These are phyloP conservation scores for Cylas formicarius DNA, from an alignment of 1,140 invertebrate species.

Conservation along the genomic window DNA sequence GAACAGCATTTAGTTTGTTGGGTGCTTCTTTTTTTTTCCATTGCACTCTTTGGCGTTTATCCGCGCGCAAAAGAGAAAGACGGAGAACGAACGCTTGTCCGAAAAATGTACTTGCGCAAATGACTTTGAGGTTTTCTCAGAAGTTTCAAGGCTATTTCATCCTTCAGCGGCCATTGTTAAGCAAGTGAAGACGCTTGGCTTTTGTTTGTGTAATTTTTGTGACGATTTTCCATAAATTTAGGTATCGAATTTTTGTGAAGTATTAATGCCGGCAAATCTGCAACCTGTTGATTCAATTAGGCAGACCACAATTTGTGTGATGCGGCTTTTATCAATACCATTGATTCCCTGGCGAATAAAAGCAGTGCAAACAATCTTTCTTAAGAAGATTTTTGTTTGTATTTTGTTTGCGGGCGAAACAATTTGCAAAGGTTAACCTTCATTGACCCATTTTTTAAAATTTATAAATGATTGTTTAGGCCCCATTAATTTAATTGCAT, in stretches of 20 bases:
- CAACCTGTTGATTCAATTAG: conserved; percentile 27
- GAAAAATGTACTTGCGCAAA: conserved; percentile 28
- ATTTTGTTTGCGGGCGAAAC: conserved; percentile 22
- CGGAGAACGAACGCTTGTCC: conserved; percentile 14
- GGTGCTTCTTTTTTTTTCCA: conserved; percentile 4
- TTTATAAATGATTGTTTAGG: no score
- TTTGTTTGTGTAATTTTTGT: conserved; percentile 25
- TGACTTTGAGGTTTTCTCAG: conserved; percentile 39
- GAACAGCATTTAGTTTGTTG: conserved; percentile 17
- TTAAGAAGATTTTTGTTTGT: conserved; percentile 18
- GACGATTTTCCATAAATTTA: conserved; percentile 11
- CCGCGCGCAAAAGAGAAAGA: conserved; percentile 7
- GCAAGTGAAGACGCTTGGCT: conserved; percentile 37
- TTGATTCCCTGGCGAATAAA: conserved; percentile 12
- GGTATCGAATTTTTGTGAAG: conserved; percentile 10
- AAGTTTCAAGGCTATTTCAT: conserved; percentile 41
- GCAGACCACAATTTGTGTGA: conserved; percentile 5
- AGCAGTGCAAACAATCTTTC: conserved; percentile 29
- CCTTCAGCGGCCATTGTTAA: conserved; percentile 42
- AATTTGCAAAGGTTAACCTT: conserved; percentile 24
- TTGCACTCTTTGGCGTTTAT: conserved; percentile 6
- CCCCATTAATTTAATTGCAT: no score
- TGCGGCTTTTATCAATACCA: conserved; percentile 11
- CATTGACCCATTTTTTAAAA: conserved; percentile 23
- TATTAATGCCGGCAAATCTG: conserved; percentile 21